Conservation (phyloP, 1,140 invertebrate species). For the Helicoverpa armigera region DNA sequence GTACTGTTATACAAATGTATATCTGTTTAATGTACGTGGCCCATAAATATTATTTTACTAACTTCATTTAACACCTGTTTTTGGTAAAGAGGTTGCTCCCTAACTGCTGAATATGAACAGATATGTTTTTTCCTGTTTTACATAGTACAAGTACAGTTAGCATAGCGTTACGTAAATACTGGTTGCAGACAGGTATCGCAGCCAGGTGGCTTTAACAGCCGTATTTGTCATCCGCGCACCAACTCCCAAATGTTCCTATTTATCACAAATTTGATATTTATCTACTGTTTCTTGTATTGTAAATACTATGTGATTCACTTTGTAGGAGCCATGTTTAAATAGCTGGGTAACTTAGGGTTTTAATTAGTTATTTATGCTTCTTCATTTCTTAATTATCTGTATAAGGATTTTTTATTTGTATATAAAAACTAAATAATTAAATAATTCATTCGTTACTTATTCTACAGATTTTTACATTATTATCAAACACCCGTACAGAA, state of each 20-base stretch:
- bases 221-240: slow-evolving; percentile 75
- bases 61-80: not conserved
- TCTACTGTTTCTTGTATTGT: slow-evolving; percentile 66
- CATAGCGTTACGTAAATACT: slow-evolving; percentile 61
- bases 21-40: not conserved
- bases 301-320: slow-evolving; percentile 55
- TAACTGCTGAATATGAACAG: not conserved
- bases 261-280: slow-evolving; percentile 75
- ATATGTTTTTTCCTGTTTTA: slow-evolving; percentile 32
- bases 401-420: not conserved
- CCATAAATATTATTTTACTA: slow-evolving; percentile 18
- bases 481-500: too few relatives aligned
- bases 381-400: not conserved
- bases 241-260: slow-evolving; percentile 73
- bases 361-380: too few relatives aligned
- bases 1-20: slow-evolving; percentile 1
- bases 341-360: too few relatives aligned
- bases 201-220: slow-evolving; percentile 79
- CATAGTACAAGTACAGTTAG: slow-evolving; percentile 45
- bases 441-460: too few relatives aligned
- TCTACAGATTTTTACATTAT: too few relatives aligned
- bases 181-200: slow-evolving; percentile 59
- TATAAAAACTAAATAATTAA: too few relatives aligned
- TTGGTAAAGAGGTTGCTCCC: not conserved
- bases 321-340: not conserved